Evolutionary conservation across 2,113 vertebrate genomes (phyloP).

Genomic region (Hipposideros armiger): DNA sequence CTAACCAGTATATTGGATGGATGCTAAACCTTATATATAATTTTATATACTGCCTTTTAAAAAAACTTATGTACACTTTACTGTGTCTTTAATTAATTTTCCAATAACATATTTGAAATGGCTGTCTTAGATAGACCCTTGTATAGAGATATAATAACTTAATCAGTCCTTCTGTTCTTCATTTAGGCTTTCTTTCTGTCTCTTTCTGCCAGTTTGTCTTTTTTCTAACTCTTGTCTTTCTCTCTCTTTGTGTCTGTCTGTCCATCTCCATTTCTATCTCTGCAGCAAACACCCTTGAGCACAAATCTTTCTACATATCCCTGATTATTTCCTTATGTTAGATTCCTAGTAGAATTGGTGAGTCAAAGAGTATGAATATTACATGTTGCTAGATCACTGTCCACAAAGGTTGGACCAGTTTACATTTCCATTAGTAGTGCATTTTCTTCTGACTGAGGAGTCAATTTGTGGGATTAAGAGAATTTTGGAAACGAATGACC

Average conservation of each 20-base stretch:
- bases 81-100: conserved; percentile 5
- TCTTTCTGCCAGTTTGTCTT: not conserved
- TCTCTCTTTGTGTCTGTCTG: not conserved
- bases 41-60: not conserved
- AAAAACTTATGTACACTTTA: conserved; percentile 47
- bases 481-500: conserved; percentile 45
- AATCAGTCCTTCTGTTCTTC: not conserved
- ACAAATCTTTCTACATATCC: conserved; percentile 38
- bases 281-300: not conserved
- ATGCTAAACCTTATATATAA: not conserved
- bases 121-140: not conserved
- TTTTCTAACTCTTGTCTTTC: not conserved
- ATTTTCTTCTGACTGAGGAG: conserved; percentile 34
- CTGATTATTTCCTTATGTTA: conserved; percentile 40
- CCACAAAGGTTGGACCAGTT: not conserved
- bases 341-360: conserved; percentile 21
- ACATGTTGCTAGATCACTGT: not conserved
- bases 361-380: conserved; percentile 16
- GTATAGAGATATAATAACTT: not conserved
- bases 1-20: not conserved
- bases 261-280: not conserved
- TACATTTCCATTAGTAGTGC: not conserved
- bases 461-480: conserved; percentile 33
- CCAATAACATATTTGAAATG: conserved; percentile 62
- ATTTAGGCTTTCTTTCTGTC: not conserved